These are phyloP conservation scores for Cataglyphis altisquamis DNA, from an alignment of 2,888 invertebrate genomes.

Conservation along the genomic window DNA sequence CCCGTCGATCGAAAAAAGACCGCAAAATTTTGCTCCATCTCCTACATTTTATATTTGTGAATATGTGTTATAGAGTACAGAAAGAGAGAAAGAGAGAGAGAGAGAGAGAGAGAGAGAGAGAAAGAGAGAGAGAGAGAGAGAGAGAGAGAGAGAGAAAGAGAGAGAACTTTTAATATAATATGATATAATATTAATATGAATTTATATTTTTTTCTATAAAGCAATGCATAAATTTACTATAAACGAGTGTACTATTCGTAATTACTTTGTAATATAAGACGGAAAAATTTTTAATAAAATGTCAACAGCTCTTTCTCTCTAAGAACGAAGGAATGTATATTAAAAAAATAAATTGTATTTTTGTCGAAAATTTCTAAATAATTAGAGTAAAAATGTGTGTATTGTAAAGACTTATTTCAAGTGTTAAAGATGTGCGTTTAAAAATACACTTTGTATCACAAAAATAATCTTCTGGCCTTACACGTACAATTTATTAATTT, in stretches of 20 bases:
- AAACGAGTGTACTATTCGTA: background rate
- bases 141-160: background rate
- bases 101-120: background rate
- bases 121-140: background rate
- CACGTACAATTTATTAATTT: background rate
- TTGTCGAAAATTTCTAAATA: background rate
- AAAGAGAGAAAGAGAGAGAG: background rate
- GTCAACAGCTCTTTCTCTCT: background rate
- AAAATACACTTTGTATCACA: background rate
- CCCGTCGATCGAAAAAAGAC: constrained; percentile 55
- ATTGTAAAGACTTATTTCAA: background rate
- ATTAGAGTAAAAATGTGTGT: background rate
- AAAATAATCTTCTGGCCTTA: background rate
- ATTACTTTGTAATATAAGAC: background rate
- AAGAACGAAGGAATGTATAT: background rate
- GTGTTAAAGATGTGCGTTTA: background rate
- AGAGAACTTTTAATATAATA: background rate
- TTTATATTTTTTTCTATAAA: background rate
- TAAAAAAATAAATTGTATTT: background rate
- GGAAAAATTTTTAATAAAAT: background rate
- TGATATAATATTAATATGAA: background rate
- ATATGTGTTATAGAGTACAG: background rate
- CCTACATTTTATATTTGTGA: constrained; percentile 6
- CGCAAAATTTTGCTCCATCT: background rate
- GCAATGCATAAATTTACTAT: background rate